Conservation (phyloP, 2,113 vertebrate genomes). For the Lasiurus cinereus region DNA sequence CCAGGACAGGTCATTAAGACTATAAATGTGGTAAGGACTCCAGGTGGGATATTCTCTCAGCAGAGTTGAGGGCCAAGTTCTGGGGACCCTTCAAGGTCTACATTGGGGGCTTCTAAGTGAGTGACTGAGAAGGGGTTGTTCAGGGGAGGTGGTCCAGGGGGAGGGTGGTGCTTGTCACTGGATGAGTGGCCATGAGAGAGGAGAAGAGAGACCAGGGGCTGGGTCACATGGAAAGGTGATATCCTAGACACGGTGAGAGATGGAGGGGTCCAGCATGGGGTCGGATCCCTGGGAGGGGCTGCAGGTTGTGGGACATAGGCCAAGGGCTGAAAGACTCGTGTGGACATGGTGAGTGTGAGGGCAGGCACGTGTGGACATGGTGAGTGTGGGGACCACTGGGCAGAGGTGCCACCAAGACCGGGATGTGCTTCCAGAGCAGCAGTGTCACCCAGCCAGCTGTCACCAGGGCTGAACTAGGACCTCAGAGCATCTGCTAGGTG, state of each 20-base stretch:
- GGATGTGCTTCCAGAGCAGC: not conserved
- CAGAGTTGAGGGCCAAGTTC: not conserved
- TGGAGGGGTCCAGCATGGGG: not conserved
- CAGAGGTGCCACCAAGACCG: not conserved
- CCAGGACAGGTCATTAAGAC: not conserved
- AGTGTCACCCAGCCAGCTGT: not conserved
- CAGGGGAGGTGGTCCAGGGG: not conserved
- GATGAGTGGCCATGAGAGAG: fast-evolving
- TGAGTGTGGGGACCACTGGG: fast-evolving
- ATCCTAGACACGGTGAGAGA: no score
- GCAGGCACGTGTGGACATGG: not conserved
- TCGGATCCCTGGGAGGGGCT: no score
- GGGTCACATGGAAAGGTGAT: not conserved
- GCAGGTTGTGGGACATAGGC: not conserved
- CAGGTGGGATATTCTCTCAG: fast-evolving
- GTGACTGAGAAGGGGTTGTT: not conserved
- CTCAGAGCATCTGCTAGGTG: not conserved
- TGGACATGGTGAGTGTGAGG: no score
- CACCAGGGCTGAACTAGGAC: not conserved
- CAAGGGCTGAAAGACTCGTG: not conserved
- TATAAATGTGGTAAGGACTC: not conserved
- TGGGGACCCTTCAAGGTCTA: not conserved
- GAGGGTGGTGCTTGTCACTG: not conserved
- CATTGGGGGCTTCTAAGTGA: not conserved
- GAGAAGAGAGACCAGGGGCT: not conserved